Conservation (phyloP, 2,797 vertebrate species). For the Centropyge bicolor region DNA sequence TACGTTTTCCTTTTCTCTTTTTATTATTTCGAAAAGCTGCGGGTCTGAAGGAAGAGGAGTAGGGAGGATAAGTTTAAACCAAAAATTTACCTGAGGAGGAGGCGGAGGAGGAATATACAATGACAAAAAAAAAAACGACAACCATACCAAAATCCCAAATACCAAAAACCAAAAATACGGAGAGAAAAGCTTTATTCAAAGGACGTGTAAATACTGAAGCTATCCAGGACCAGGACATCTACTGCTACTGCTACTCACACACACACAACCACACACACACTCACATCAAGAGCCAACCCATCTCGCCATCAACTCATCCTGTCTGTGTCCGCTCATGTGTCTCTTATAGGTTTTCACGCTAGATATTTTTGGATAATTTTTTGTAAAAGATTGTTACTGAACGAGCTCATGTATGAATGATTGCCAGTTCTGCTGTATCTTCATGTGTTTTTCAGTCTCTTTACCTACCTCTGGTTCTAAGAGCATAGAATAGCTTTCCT, state of each 20-base stretch:
- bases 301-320: conserved; percentile 66
- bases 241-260: conserved; percentile 54
- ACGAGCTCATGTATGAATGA: conserved; percentile 52
- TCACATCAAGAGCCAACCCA: conserved; percentile 64
- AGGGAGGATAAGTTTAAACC: conserved; percentile 84
- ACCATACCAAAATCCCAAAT: conserved; percentile 89
- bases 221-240: conserved; percentile 85
- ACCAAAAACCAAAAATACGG: conserved; percentile 93
- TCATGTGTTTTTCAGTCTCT: conserved; percentile 61
- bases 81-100: conserved; percentile 84
- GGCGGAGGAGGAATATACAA: conserved; percentile 80
- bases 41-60: conserved; percentile 80
- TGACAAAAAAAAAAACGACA: conserved; percentile 82
- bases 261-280: conserved; percentile 62
- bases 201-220: conserved; percentile 91
- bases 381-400: conserved; percentile 67
- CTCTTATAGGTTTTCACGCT: conserved; percentile 42
- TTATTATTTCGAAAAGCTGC: conserved; percentile 75
- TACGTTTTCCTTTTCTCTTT: conserved; percentile 54
- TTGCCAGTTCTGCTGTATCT: conserved; percentile 52
- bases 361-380: conserved; percentile 56
- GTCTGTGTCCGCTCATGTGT: conserved; percentile 66
- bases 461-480: conserved; percentile 79
- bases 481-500: conserved; percentile 56
- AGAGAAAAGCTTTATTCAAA: conserved; percentile 96